Evolutionary conservation across 2,113 vertebrate genomes (phyloP).

Genomic region (Myotis davidii): DNA sequence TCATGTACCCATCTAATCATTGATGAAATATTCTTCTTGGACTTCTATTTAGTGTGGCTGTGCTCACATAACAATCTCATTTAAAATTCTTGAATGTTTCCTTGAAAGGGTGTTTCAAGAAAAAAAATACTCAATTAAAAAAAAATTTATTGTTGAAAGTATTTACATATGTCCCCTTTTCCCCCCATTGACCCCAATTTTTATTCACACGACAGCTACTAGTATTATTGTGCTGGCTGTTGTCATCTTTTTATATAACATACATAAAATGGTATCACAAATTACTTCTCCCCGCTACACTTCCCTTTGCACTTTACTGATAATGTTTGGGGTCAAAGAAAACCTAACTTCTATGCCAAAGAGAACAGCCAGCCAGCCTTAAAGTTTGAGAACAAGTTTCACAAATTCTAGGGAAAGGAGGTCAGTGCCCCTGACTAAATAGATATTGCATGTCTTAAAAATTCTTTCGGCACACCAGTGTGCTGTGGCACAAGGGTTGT

Average conservation of each 20-base stretch:
- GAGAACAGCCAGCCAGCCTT: conserved; percentile 64
- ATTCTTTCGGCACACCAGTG: background rate
- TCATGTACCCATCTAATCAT: background rate
- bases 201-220: background rate
- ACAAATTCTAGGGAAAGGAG: conserved; percentile 27
- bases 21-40: background rate
- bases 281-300: background rate
- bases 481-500: background rate
- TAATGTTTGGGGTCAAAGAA: conserved; percentile 50
- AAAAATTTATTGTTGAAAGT: too few species aligned
- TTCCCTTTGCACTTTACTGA: background rate
- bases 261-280: background rate
- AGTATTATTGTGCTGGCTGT: background rate
- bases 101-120: background rate
- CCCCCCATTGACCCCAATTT: too few species aligned
- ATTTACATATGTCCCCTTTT: too few species aligned
- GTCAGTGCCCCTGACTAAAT: background rate
- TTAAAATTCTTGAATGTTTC: background rate
- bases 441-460: background rate
- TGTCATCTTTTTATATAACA: background rate
- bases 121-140: background rate
- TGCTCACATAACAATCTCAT: background rate
- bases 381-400: conserved; percentile 57
- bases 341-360: conserved; percentile 68
- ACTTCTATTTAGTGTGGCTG: background rate